Conservation (phyloP, 2,797 vertebrate species). For the Antennarius maculatus region DNA sequence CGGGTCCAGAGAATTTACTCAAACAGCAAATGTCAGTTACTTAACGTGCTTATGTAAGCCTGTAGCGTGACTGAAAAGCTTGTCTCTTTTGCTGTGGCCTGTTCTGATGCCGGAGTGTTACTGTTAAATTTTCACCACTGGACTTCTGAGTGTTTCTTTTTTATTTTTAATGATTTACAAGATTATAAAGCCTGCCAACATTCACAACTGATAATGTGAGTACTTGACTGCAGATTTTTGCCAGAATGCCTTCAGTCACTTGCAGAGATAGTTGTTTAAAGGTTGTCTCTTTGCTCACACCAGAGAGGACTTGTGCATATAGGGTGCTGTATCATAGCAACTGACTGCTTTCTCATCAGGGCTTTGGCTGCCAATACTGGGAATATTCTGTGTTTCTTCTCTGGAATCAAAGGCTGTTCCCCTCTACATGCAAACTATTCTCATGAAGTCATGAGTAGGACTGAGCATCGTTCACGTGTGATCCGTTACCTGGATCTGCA, state of each 20-base stretch:
- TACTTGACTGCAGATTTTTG: conserved; percentile 24
- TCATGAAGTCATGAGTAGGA: conserved; percentile 1
- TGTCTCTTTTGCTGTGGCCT: conserved; percentile 1
- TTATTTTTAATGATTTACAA: neutral
- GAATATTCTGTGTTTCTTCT: conserved; percentile 15
- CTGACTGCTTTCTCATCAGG: conserved; percentile 24
- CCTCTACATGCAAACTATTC: conserved; percentile 1
- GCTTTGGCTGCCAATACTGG: conserved; percentile 1
- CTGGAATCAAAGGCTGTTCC: neutral
- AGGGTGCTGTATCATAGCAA: conserved; percentile 56
- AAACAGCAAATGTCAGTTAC: conserved; percentile 49
- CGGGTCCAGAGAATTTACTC: conserved; percentile 21
- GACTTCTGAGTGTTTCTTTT: neutral
- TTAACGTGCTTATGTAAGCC: conserved; percentile 56
- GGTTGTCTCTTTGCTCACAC: conserved; percentile 25
- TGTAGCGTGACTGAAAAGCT: conserved; percentile 18
- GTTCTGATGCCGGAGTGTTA: neutral
- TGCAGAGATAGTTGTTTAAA: conserved; percentile 30
- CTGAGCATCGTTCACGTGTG: neutral
- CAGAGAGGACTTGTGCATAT: conserved; percentile 37
- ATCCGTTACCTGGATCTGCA: neutral
- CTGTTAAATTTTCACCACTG: neutral
- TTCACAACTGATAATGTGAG: neutral
- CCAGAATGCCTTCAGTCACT: conserved; percentile 16
- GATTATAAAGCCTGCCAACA: neutral